These are phyloP conservation scores for Meda fulgida DNA, from an alignment of 2,797 vertebrate genomes.

Conservation along the genomic window DNA sequence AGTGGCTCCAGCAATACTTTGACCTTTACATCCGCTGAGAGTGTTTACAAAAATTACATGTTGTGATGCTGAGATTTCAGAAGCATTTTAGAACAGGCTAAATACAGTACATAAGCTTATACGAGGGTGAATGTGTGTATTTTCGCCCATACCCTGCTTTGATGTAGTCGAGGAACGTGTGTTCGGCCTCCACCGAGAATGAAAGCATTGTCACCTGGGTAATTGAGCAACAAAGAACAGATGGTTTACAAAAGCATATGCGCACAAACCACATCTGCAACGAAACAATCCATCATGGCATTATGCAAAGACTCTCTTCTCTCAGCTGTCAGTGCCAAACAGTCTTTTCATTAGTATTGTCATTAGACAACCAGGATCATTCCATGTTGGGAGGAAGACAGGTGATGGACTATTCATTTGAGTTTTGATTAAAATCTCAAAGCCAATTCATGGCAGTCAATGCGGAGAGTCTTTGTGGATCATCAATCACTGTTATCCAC, in stretches of 20 bases:
- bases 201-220: slow-evolving; percentile 91
- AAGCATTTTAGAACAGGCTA: slow-evolving; percentile 2
- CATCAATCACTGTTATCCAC: slow-evolving; percentile 56
- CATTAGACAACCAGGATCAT: slow-evolving; percentile 55
- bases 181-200: slow-evolving; percentile 90
- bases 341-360: slow-evolving; percentile 62
- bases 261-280: slow-evolving; percentile 32
- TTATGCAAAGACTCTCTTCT: slow-evolving; percentile 34
- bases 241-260: slow-evolving; percentile 35
- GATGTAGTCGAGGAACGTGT: slow-evolving; percentile 97
- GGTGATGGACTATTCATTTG: slow-evolving; percentile 67
- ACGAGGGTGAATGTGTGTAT: slow-evolving; percentile 33
- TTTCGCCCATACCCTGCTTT: slow-evolving; percentile 90
- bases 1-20: slow-evolving; percentile 11
- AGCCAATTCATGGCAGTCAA: slow-evolving; percentile 49
- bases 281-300: slow-evolving; percentile 30
- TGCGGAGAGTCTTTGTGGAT: slow-evolving; percentile 60
- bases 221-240: slow-evolving; percentile 56
- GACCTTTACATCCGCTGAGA: slow-evolving; percentile 26
- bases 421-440: slow-evolving; percentile 63
- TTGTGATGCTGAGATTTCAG: background rate
- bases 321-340: slow-evolving; percentile 30
- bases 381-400: slow-evolving; percentile 54
- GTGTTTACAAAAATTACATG: slow-evolving; percentile 42
- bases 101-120: background rate